Percentiles rank a stretch among this genome's conserved stretches.
phyloP scores from a whole-genome alignment of 2,797 vertebrate genomes.

The Rousettus madagascariensis region DNA sequence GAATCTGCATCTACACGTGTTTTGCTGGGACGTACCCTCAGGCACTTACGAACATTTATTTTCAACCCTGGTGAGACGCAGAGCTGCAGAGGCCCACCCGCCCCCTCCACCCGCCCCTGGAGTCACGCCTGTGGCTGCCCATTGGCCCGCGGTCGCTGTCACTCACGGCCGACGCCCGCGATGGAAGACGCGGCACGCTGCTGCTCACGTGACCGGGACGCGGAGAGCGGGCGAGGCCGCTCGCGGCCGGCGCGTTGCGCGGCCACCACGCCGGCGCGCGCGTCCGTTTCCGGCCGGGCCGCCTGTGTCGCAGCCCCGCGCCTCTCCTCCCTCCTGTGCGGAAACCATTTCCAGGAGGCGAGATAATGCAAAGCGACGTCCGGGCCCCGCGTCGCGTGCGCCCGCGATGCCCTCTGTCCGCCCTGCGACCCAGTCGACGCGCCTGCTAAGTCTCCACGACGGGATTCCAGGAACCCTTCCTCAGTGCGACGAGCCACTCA shows the following conservation, averaged over 20 bases:
- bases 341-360: conserved; percentile 25
- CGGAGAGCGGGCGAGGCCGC: rapidly evolving
- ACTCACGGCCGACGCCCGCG: rapidly evolving
- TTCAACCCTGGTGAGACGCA: not conserved
- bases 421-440: conserved; percentile 45
- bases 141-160: not conserved
- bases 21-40: not conserved
- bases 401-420: not conserved
- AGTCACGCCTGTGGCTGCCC: not conserved
- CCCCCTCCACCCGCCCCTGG: not conserved
- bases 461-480: conserved; percentile 3
- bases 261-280: not conserved
- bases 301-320: not conserved
- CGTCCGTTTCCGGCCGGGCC: not conserved
- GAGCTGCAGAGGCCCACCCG: not conserved
- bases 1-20: rapidly evolving
- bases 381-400: not conserved
- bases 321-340: not conserved
- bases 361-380: conserved; percentile 53
- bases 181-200: rapidly evolving
- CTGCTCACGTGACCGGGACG: not conserved
- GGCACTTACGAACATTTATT: not conserved
- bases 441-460: not conserved
- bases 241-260: rapidly evolving
- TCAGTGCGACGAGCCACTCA: not conserved